phyloP scores from a whole-genome alignment of 1,140 invertebrate genomes.

The Drosophila bocki region DNA sequence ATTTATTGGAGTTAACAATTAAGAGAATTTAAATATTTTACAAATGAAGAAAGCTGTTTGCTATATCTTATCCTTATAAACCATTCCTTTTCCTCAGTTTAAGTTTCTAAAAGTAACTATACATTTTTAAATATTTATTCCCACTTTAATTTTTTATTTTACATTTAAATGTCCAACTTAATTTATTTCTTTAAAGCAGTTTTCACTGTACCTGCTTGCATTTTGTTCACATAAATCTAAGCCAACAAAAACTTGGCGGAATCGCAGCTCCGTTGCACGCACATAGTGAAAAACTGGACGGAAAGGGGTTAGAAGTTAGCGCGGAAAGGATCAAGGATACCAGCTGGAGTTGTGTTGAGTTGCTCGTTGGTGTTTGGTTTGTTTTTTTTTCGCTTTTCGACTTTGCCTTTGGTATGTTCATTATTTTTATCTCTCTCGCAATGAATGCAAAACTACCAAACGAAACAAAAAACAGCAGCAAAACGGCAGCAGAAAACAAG shows the following conservation, averaged over 20 bases:
- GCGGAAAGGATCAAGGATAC: slow-evolving; percentile 17
- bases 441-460: slow-evolving; percentile 80
- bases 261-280: slow-evolving; percentile 75
- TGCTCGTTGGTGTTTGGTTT: slow-evolving; percentile 53
- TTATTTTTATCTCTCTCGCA: slow-evolving; percentile 83
- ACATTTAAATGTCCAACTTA: too few relatives aligned
- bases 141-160: background rate
- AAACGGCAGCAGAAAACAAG: slow-evolving; percentile 9
- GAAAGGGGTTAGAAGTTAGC: slow-evolving; percentile 4
- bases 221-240: slow-evolving; percentile 69
- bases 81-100: background rate
- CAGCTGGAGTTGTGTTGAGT: slow-evolving; percentile 59
- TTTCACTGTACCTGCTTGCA: slow-evolving; percentile 28
- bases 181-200: background rate
- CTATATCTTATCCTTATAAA: background rate
- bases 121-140: background rate
- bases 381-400: slow-evolving; percentile 54
- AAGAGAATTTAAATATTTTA: too few relatives aligned
- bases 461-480: slow-evolving; percentile 73
- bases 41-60: too few relatives aligned
- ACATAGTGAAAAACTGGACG: slow-evolving; percentile 35
- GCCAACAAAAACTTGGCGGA: slow-evolving; percentile 78
- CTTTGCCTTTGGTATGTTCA: slow-evolving; percentile 82
- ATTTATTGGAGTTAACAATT: too few relatives aligned
- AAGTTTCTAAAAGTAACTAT: background rate